Evolutionary conservation across 2,888 invertebrate species (phyloP).

Genomic region (Acleris literana): DNA sequence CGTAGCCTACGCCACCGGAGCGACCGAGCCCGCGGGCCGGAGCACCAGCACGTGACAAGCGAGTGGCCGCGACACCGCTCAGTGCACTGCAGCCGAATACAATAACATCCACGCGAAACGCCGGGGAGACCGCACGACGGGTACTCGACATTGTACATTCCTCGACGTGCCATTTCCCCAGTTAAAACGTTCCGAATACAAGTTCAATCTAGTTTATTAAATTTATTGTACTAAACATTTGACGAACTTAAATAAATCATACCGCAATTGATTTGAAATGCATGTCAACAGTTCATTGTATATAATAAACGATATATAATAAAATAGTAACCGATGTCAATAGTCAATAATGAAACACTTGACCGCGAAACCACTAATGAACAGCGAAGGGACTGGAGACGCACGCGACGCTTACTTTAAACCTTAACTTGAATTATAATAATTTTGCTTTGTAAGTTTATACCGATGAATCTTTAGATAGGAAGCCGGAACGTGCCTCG

Average conservation of each 20-base stretch:
- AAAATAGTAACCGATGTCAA: constrained; percentile 7
- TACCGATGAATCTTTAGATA: constrained; percentile 16
- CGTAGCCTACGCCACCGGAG: constrained; percentile 61
- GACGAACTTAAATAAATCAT: constrained; percentile 33
- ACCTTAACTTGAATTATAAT: constrained; percentile 10
- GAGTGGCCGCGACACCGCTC: constrained; percentile 49
- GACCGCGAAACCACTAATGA: constrained; percentile 19
- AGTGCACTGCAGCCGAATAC: constrained; percentile 42
- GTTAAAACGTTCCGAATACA: constrained; percentile 14
- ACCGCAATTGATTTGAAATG: constrained; percentile 31
- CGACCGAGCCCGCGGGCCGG: constrained; percentile 72
- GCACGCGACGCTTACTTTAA: constrained; percentile 12
- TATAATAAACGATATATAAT: constrained; percentile 16
- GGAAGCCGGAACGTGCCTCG: constrained; percentile 23
- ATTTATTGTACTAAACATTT: constrained; percentile 36
- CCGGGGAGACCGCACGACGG: constrained; percentile 7
- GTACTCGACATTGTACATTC: constrained; percentile 10
- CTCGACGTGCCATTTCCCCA: constrained; percentile 11
- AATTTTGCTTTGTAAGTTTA: constrained; percentile 7
- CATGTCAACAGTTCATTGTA: constrained; percentile 28
- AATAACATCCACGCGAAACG: constrained; percentile 16
- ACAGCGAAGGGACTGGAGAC: constrained; percentile 16
- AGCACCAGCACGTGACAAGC: constrained; percentile 62
- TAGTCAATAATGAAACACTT: constrained; percentile 17
- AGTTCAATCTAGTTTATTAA: constrained; percentile 26